Evolutionary conservation across 2,113 vertebrate genomes (phyloP).

Genomic region (Tauraco erythrolophus): DNA sequence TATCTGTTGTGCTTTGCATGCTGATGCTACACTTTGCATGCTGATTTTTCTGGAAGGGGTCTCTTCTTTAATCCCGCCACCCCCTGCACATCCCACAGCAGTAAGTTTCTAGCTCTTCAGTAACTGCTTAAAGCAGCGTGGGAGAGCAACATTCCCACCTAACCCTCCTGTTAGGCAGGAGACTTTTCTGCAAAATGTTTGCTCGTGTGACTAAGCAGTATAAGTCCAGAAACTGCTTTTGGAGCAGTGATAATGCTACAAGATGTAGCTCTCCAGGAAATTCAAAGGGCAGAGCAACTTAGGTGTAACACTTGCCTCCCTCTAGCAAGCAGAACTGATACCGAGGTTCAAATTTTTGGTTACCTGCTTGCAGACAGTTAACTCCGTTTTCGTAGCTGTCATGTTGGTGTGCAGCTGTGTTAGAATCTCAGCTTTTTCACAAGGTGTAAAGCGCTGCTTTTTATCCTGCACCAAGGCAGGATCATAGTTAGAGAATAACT

Average conservation of each 20-base stretch:
- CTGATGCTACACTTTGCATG: neutral
- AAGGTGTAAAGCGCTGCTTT: neutral
- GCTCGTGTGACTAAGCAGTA: neutral
- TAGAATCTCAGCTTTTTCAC: neutral
- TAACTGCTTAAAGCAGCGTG: neutral
- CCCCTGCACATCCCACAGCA: neutral
- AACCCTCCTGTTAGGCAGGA: neutral
- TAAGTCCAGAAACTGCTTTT: neutral
- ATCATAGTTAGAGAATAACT: neutral
- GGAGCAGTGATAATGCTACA: neutral
- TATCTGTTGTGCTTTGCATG: neutral
- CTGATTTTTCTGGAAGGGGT: neutral
- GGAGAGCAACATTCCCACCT: neutral
- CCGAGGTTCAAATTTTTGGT: neutral
- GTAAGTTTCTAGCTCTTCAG: neutral
- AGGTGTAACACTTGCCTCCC: neutral
- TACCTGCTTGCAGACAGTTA: neutral
- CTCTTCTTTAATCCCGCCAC: neutral
- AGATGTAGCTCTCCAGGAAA: neutral
- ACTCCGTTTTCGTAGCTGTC: neutral
- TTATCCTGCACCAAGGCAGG: neutral
- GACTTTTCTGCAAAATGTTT: neutral
- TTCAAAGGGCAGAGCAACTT: neutral
- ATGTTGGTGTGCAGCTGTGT: neutral
- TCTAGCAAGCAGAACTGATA: neutral